phyloP scores from a whole-genome alignment of 1,140 invertebrate genomes.

The Sesamia nonagrioides region DNA sequence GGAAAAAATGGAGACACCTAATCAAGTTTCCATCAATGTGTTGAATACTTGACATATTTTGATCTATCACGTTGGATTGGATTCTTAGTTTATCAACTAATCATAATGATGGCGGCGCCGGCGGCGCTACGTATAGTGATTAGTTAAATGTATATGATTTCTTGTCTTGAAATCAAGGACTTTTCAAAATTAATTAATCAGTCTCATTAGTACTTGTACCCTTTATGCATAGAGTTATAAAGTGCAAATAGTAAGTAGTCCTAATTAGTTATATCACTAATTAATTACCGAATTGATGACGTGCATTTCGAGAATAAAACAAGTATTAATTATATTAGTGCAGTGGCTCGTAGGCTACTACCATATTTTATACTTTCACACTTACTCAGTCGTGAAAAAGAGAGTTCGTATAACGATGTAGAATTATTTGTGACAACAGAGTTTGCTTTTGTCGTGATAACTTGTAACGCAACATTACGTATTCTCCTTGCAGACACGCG shows the following conservation, averaged over 20 bases:
- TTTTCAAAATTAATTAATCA: neutral
- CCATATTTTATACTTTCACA: slow-evolving; percentile 43
- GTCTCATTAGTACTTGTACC: neutral
- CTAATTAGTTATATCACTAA: neutral
- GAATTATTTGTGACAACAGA: slow-evolving; percentile 9
- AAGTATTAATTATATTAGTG: neutral
- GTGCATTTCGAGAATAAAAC: neutral
- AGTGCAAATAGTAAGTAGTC: neutral
- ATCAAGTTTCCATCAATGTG: neutral
- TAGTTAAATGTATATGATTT: no score
- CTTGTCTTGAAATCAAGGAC: neutral
- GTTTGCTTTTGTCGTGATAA: slow-evolving; percentile 33
- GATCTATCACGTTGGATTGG: slow-evolving; percentile 15
- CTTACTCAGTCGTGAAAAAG: slow-evolving; percentile 44
- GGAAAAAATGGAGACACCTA: neutral
- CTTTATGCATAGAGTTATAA: neutral
- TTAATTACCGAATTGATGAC: neutral
- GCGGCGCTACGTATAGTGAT: neutral
- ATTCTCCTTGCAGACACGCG: slow-evolving; percentile 15
- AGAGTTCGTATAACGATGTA: slow-evolving; percentile 18
- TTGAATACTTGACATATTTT: slow-evolving; percentile 29
- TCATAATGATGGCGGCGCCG: neutral
- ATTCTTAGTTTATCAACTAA: neutral
- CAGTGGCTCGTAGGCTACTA: slow-evolving; percentile 7
- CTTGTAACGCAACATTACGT: slow-evolving; percentile 39